These are phyloP conservation scores for Tiaroga cobitis DNA, from an alignment of 2,797 vertebrate species.

Conservation along the genomic window DNA sequence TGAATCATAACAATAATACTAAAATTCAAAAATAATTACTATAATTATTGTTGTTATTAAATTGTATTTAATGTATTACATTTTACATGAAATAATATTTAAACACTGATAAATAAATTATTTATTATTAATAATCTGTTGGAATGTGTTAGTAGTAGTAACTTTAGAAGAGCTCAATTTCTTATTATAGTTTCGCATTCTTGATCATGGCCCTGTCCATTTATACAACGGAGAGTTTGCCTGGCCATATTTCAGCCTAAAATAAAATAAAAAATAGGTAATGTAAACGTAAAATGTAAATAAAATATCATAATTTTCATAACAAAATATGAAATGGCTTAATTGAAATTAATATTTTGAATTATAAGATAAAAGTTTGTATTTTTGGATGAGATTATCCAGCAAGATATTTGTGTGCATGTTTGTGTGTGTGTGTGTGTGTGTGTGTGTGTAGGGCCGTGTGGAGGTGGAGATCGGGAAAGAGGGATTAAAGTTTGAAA, in stretches of 20 bases:
- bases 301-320: neutral
- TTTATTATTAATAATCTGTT: neutral
- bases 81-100: neutral
- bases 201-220: neutral
- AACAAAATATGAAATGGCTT: neutral
- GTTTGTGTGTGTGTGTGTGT: conserved; percentile 15
- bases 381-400: no score
- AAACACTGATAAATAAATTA: neutral
- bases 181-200: neutral
- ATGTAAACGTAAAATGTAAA: neutral
- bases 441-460: conserved; percentile 78
- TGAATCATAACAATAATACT: neutral
- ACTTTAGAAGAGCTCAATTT: neutral
- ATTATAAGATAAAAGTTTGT: neutral
- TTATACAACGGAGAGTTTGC: neutral
- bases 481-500: conserved; percentile 92
- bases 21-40: no score
- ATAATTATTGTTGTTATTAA: neutral
- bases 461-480: conserved; percentile 95
- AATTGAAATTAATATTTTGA: neutral
- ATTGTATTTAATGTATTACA: neutral
- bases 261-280: no score
- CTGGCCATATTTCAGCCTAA: no score
- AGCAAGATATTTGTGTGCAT: no score
- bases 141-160: neutral